These are phyloP conservation scores for Ormyrus pomaceus DNA, from an alignment of 2,888 invertebrate species.

Conservation along the genomic window DNA sequence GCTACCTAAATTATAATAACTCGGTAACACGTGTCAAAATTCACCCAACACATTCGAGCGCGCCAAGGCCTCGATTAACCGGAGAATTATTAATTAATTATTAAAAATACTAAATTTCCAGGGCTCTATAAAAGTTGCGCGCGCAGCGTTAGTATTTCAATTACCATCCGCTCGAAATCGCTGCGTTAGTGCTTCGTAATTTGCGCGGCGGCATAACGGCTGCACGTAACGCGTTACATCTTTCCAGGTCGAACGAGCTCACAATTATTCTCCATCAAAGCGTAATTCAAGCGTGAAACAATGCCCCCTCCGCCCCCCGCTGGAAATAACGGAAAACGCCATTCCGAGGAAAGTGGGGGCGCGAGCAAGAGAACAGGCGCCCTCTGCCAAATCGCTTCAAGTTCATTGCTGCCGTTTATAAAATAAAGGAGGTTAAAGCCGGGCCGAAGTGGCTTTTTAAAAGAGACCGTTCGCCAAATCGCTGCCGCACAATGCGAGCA, in stretches of 20 bases:
- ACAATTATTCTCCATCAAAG: constrained; percentile 17
- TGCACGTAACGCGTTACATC: not conserved
- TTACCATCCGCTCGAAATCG: too few species aligned
- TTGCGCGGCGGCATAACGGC: not conserved
- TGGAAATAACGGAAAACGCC: constrained; percentile 18
- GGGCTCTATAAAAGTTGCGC: too few species aligned
- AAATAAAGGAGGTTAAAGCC: constrained; percentile 24
- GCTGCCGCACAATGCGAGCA: not conserved
- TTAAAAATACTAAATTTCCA: too few species aligned
- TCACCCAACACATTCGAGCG: too few species aligned
- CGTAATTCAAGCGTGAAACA: constrained; percentile 41
- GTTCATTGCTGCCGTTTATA: constrained; percentile 36
- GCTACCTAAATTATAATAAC: too few species aligned
- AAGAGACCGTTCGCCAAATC: not conserved
- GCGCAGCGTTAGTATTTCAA: too few species aligned
- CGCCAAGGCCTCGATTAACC: too few species aligned
- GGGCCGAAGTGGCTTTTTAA: not conserved
- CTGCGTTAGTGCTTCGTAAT: not conserved
- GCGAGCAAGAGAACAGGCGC: not conserved
- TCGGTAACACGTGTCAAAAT: too few species aligned
- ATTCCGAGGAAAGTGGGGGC: constrained; percentile 17
- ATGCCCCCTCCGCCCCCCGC: not conserved
- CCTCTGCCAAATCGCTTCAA: constrained; percentile 32
- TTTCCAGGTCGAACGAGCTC: constrained; percentile 16
- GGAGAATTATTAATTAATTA: too few species aligned